These are phyloP conservation scores for Alloplasta piceator DNA, from an alignment of 2,888 invertebrate genomes.

Conservation along the genomic window DNA sequence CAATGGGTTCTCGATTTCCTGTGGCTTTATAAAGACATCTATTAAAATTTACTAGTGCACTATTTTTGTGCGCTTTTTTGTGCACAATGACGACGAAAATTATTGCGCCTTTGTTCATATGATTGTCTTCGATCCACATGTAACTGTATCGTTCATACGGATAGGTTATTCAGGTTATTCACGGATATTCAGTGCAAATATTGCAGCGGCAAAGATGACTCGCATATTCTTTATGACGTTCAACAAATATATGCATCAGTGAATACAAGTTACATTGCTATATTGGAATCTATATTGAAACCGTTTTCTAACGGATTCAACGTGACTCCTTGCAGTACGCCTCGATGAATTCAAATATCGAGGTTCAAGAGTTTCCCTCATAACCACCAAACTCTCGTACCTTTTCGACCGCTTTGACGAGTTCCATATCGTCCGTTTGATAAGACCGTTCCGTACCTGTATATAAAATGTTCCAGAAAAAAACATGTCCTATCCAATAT, in stretches of 20 bases:
- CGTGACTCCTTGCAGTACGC: slow-evolving; percentile 18
- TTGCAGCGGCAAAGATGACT: slow-evolving; percentile 1
- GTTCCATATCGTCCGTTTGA: slow-evolving; percentile 12
- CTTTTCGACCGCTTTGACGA: slow-evolving; percentile 5
- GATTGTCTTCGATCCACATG: background rate
- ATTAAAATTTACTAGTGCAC: slow-evolving; percentile 28
- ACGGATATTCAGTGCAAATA: slow-evolving; percentile 13
- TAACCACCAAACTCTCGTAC: background rate
- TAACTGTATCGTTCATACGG: background rate
- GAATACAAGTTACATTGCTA: slow-evolving; percentile 6
- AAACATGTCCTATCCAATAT: background rate
- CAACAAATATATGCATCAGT: background rate
- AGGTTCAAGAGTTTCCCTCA: slow-evolving; percentile 11
- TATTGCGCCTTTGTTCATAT: slow-evolving; percentile 30
- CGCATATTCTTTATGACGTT: background rate
- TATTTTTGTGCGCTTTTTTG: slow-evolving; percentile 1
- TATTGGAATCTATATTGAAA: slow-evolving; percentile 33
- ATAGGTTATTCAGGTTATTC: too few species aligned
- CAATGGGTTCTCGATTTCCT: slow-evolving; percentile 23
- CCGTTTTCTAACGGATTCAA: slow-evolving; percentile 18
- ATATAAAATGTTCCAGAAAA: background rate
- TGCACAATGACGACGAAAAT: background rate
- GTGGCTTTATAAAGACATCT: slow-evolving; percentile 2
- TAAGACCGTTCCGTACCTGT: background rate
- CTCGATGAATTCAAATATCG: slow-evolving; percentile 50